phyloP scores from a whole-genome alignment of 2,113 vertebrate species.

The Conger conger region DNA sequence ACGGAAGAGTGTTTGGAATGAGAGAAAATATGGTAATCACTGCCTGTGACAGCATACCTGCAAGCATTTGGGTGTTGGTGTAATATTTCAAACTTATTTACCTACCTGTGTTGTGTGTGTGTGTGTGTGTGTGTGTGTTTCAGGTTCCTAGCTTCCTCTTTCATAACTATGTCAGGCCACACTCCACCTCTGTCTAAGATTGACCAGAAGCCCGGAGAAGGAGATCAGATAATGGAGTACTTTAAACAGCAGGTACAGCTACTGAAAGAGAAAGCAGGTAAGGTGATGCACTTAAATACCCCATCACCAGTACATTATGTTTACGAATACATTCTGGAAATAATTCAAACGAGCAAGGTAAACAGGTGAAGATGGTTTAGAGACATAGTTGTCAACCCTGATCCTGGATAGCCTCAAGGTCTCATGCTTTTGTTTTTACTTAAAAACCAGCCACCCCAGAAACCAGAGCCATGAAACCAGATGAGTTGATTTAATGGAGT shows the following conservation, averaged over 20 bases:
- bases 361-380: background rate
- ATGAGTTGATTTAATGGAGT: too few species aligned
- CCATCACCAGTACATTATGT: background rate
- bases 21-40: too few species aligned
- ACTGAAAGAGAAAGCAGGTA: constrained; percentile 88
- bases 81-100: too few species aligned
- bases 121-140: constrained; percentile 26
- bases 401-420: too few species aligned
- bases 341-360: too few species aligned
- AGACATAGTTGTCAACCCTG: too few species aligned
- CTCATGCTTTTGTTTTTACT: background rate
- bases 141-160: constrained; percentile 67
- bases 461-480: too few species aligned
- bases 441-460: too few species aligned
- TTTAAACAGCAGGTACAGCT: constrained; percentile 86
- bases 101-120: background rate
- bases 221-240: constrained; percentile 85
- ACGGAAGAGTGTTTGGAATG: too few species aligned
- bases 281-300: constrained; percentile 38
- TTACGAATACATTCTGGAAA: too few species aligned
- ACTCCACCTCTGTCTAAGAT: constrained; percentile 71
- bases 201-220: constrained; percentile 81
- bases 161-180: constrained; percentile 71
- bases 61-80: too few species aligned
- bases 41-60: too few species aligned